A percentile compares a stretch with the other conserved stretches of the same genome.
Evolutionary conservation across 2,797 vertebrate species (phyloP).

Genomic region (Psittacula echo): DNA sequence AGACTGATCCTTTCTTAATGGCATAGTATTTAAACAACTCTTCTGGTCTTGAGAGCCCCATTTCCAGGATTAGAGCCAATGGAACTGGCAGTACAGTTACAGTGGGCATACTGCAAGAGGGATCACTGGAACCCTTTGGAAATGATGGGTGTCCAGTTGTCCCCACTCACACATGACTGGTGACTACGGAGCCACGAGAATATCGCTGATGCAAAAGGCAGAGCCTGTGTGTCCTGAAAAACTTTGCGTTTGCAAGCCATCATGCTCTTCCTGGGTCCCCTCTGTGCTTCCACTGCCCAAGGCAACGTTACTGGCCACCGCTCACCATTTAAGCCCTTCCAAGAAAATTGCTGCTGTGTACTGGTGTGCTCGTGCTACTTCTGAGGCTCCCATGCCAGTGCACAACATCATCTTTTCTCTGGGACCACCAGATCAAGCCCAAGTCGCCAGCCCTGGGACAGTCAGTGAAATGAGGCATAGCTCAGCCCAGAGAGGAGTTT

Average conservation of each 20-base stretch:
- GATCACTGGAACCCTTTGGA: neutral
- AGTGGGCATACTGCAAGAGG: neutral
- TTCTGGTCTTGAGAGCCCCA: neutral
- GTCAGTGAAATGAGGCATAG: neutral
- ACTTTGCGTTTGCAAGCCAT: neutral
- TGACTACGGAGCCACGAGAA: neutral
- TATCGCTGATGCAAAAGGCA: neutral
- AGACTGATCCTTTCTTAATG: neutral
- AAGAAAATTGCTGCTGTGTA: neutral
- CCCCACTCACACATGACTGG: neutral
- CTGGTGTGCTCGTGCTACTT: neutral
- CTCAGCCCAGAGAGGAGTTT: neutral
- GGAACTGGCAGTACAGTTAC: neutral
- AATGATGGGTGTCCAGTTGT: neutral
- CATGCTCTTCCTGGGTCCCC: neutral
- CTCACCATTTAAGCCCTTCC: neutral
- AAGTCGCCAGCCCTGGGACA: neutral
- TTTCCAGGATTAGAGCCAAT: neutral
- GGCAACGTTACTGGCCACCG: neutral
- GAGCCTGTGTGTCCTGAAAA: neutral
- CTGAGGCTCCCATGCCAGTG: neutral
- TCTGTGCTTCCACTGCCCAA: neutral
- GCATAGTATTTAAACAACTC: neutral
- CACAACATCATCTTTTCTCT: accelerated
- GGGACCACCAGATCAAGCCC: neutral